Percentiles rank a stretch among this genome's conserved stretches.
phyloP scores from a whole-genome alignment of 2,797 vertebrate species.

The Gephyroberyx darwinii region DNA sequence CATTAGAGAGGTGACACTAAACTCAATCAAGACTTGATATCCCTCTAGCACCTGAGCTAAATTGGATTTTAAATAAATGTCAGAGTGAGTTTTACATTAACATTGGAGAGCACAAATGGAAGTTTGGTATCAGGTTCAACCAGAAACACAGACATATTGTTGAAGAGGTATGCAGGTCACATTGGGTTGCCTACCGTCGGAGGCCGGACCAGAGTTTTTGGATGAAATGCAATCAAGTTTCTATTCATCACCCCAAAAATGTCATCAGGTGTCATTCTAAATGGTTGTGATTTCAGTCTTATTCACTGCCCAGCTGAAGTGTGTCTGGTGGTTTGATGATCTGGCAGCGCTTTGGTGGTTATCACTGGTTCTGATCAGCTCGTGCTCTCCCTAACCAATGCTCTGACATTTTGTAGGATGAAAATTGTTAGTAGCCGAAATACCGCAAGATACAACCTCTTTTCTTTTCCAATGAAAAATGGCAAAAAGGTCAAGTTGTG shows the following conservation, averaged over 20 bases:
- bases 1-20: slow-evolving; percentile 83
- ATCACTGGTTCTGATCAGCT: too few species aligned
- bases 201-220: neutral
- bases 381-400: too few species aligned
- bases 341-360: too few species aligned
- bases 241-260: slow-evolving; percentile 23
- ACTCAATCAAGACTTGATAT: slow-evolving; percentile 79
- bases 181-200: slow-evolving; percentile 29
- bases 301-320: neutral
- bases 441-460: neutral
- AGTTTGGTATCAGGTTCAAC: slow-evolving; percentile 45
- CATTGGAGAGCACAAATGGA: slow-evolving; percentile 56
- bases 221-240: neutral
- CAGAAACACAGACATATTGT: slow-evolving; percentile 45
- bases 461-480: neutral
- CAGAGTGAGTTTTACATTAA: slow-evolving; percentile 78
- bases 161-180: slow-evolving; percentile 51
- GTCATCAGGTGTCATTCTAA: slow-evolving; percentile 21
- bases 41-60: slow-evolving; percentile 79
- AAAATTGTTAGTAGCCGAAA: neutral
- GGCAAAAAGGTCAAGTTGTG: slow-evolving; percentile 31
- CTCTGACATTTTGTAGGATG: slow-evolving; percentile 19
- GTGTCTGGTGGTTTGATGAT: neutral
- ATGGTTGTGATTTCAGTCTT: slow-evolving; percentile 26
- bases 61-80: slow-evolving; percentile 87